Evolutionary conservation across 2,113 vertebrate species (phyloP).

Genomic region (Deroptyus accipitrinus): DNA sequence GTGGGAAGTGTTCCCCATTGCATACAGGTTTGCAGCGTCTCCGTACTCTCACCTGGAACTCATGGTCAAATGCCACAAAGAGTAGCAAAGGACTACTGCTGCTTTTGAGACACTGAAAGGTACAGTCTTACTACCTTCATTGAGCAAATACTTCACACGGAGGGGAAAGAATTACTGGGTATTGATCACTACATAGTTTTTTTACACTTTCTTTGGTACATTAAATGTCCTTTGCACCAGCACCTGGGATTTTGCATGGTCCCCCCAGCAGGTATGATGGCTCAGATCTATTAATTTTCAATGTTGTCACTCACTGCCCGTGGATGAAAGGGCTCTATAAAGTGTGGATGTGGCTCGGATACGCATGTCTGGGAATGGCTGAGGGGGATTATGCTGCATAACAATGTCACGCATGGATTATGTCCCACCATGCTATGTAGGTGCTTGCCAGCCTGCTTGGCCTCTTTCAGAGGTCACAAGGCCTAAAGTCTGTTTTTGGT

Average conservation of each 20-base stretch:
- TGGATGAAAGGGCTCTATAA: neutral
- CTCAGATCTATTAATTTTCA: neutral
- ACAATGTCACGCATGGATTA: neutral
- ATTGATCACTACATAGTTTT: rapidly evolving
- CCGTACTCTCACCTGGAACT: rapidly evolving
- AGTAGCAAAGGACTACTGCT: neutral
- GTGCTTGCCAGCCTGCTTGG: neutral
- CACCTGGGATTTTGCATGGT: neutral
- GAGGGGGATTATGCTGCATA: neutral
- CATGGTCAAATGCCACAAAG: neutral
- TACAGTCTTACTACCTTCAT: neutral
- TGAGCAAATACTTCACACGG: neutral
- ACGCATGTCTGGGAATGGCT: neutral
- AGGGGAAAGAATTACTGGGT: too few species aligned
- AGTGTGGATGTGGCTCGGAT: neutral
- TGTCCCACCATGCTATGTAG: neutral
- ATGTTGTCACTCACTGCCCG: neutral
- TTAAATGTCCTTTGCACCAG: neutral
- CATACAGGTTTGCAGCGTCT: too few species aligned
- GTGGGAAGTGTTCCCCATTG: neutral
- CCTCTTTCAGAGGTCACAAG: neutral
- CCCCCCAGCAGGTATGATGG: neutral
- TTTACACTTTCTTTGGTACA: neutral
- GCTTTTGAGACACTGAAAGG: neutral
- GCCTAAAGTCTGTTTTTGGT: neutral